Base-by-base conservation (phyloP, 2,113 vertebrate species). In the Holacanthus passer region DNA sequence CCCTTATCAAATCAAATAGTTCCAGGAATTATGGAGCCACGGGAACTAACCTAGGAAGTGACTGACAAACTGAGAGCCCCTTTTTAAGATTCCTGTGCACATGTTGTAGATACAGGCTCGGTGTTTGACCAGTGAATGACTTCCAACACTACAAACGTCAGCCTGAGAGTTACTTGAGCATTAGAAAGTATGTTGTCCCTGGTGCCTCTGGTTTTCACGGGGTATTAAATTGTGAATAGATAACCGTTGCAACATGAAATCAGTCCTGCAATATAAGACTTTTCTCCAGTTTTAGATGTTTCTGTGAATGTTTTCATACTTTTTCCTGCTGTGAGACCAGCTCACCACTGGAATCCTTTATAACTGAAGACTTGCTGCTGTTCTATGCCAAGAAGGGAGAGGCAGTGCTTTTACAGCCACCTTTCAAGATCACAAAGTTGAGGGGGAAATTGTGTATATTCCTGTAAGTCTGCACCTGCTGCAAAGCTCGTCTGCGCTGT, bases 401-500 rank as follows among this genome's bases (percentile, higher is more conserved):
- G n/a, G 8, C 2, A 9, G 27, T 7, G 31, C 59, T 31, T 39
- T 45, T 5, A 50, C 31, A 53, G 45, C n/a, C 31, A 50, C 22
- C 16, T 50, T 37, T 24, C 2, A 7, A 58, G 35, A 56, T 13
- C 35, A 9, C n/a, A 73, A 29, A n/a, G 7, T 7, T 16, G 3
- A 2, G 5, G 19, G 29, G 14, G 22, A 22, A 27, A 3, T 3
- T n/a, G 29, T 39, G 47, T 48, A 1, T 19, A 39, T 50, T 71
- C 17, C n/a, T 48, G 16, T 24, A 11, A 0, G 47, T 55, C 9
- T 0, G 0, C 87, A 93, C 98, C 98, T 95, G 98, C 97, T 87
- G 98, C 98, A 86, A 99, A 99, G 77, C 96, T 98, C 13, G 97
- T 96, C 90, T 99, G 97, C 50, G 83, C 94, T 77, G 86, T 70